Evolutionary conservation across 2,888 invertebrate species (phyloP).

Genomic region (Gymnosoma rotundatum): DNA sequence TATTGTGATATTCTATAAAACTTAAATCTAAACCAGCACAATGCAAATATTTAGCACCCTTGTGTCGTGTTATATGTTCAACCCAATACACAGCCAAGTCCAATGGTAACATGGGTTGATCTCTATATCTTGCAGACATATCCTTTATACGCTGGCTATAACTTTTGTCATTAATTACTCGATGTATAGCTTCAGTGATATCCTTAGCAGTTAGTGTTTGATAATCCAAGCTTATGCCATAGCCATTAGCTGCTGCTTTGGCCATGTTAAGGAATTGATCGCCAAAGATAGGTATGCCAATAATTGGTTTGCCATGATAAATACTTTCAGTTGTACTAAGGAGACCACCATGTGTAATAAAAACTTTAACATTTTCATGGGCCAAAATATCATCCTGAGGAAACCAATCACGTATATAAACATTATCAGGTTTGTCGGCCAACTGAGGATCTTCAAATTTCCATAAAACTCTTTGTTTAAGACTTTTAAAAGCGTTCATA

Average conservation of each 20-base stretch:
- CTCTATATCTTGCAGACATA: slow-evolving; percentile 76
- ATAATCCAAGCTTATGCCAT: slow-evolving; percentile 80
- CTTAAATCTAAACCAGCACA: slow-evolving; percentile 77
- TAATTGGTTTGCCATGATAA: slow-evolving; percentile 83
- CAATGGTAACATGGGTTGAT: slow-evolving; percentile 77
- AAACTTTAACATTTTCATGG: slow-evolving; percentile 82
- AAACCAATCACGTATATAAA: slow-evolving; percentile 82
- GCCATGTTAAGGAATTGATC: slow-evolving; percentile 83
- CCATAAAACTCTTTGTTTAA: slow-evolving; percentile 82
- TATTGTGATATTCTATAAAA: slow-evolving; percentile 72
- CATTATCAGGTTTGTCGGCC: slow-evolving; percentile 77
- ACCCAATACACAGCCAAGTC: slow-evolving; percentile 80
- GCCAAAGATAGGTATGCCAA: slow-evolving; percentile 83
- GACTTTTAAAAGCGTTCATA: slow-evolving; percentile 74
- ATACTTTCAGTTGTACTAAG: slow-evolving; percentile 83
- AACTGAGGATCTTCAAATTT: slow-evolving; percentile 81
- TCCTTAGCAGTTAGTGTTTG: slow-evolving; percentile 77
- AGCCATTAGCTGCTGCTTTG: slow-evolving; percentile 81
- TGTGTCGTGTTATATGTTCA: slow-evolving; percentile 79
- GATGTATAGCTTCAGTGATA: slow-evolving; percentile 74
- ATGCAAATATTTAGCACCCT: slow-evolving; percentile 79
- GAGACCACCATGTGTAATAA: slow-evolving; percentile 83
- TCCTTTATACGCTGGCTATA: slow-evolving; percentile 72
- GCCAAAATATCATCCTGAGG: slow-evolving; percentile 83
- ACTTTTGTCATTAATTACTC: slow-evolving; percentile 72